Conservation (phyloP, 1,140 invertebrate species). For the Drosophila takahashii region DNA sequence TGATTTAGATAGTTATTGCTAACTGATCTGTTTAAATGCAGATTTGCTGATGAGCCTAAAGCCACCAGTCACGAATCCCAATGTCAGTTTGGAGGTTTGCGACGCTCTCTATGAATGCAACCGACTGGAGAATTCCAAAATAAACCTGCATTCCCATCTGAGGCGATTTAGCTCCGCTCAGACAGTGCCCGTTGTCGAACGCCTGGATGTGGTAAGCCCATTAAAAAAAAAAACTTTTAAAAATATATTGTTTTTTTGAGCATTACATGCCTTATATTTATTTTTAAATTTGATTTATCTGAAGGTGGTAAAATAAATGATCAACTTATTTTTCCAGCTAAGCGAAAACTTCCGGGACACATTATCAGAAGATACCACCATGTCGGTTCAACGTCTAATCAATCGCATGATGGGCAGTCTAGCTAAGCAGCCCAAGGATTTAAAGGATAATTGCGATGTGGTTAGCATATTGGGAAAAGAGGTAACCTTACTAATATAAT, state of each 20-base stretch:
- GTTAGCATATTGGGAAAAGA: constrained; percentile 68
- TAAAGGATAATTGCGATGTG: constrained; percentile 66
- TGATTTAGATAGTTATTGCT: too few relatives aligned
- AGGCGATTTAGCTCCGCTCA: constrained; percentile 28
- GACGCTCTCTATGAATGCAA: constrained; percentile 68
- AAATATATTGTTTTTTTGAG: too few relatives aligned
- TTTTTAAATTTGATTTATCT: background rate
- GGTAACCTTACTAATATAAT: constrained; percentile 16
- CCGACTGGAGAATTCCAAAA: constrained; percentile 61
- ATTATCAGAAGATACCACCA: constrained; percentile 30
- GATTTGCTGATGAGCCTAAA: constrained; percentile 2
- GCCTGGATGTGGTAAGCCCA: constrained; percentile 50
- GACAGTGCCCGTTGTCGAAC: constrained; percentile 25
- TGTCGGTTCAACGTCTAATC: constrained; percentile 49
- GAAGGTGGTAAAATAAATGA: background rate
- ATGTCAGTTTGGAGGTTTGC: constrained; percentile 49
- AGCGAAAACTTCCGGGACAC: constrained; percentile 54
- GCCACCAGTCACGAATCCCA: background rate
- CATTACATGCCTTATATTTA: too few relatives aligned
- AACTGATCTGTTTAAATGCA: background rate
- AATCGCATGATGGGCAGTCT: constrained; percentile 13
- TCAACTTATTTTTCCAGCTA: constrained; percentile 15
- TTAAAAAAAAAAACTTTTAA: background rate
- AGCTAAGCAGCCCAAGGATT: constrained; percentile 13
- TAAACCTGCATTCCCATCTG: constrained; percentile 37